Conservation (phyloP, 2,113 vertebrate species). For the Callionymus lyra region DNA sequence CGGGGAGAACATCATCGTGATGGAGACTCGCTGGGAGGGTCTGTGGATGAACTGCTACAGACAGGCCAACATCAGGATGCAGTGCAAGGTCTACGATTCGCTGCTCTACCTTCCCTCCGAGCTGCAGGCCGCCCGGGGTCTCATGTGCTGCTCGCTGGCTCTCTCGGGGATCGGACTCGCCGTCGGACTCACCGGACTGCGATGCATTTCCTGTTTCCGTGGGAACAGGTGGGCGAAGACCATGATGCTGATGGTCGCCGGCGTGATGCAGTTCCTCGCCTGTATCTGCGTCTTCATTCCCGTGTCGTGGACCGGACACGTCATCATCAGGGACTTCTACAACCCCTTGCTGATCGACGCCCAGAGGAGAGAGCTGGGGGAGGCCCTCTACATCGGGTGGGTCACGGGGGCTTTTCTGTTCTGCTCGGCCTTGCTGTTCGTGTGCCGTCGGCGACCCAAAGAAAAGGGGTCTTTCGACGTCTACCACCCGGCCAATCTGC, state of each 20-base stretch:
- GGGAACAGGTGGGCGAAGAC: slow-evolving; percentile 54
- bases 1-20: slow-evolving; percentile 72
- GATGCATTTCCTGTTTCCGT: slow-evolving; percentile 45
- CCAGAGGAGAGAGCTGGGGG: slow-evolving; percentile 67
- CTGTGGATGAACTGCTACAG: slow-evolving; percentile 87
- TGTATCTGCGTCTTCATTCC: slow-evolving; percentile 67
- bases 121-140: slow-evolving; percentile 74
- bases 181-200: slow-evolving; percentile 64
- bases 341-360: slow-evolving; percentile 65
- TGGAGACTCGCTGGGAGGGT: slow-evolving; percentile 82
- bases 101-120: slow-evolving; percentile 73
- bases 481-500: slow-evolving; percentile 25
- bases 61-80: slow-evolving; percentile 75
- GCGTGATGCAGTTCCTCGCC: slow-evolving; percentile 61
- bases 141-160: slow-evolving; percentile 75
- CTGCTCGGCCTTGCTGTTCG: slow-evolving; percentile 52
- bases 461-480: slow-evolving; percentile 28
- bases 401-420: slow-evolving; percentile 61
- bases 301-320: slow-evolving; percentile 67
- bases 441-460: slow-evolving; percentile 37
- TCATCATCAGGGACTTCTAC: slow-evolving; percentile 69
- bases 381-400: slow-evolving; percentile 73
- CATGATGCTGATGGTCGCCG: slow-evolving; percentile 57
- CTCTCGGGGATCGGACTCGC: slow-evolving; percentile 73
- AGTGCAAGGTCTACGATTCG: slow-evolving; percentile 84